A percentile compares a stretch with the other conserved stretches of the same genome.
These are phyloP conservation scores for Acomys russatus DNA, from an alignment of 2,797 vertebrate species.

Conservation along the genomic window DNA sequence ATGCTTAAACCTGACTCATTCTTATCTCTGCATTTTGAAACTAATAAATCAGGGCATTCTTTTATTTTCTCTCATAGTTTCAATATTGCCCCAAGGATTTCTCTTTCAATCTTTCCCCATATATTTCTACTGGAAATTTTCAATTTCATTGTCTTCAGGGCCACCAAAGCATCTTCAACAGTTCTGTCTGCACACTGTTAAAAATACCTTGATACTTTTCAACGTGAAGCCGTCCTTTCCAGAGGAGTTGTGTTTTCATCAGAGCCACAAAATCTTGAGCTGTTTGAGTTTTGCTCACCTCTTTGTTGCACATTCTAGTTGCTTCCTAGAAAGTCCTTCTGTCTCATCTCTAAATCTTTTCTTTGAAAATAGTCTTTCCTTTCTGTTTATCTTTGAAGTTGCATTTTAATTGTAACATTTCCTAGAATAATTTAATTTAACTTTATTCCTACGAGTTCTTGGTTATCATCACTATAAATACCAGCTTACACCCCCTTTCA, in stretches of 20 bases:
- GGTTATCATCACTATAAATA: not conserved
- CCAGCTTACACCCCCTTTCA: no score
- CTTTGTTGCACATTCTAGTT: not conserved
- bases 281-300: not conserved
- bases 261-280: not conserved
- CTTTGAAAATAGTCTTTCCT: not conserved
- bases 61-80: not conserved
- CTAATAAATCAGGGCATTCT: not conserved
- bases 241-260: not conserved
- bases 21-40: not conserved
- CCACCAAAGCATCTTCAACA: not conserved
- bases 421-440: conserved; percentile 39
- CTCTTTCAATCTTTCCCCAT: not conserved
- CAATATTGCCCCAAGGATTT: not conserved
- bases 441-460: conserved; percentile 9
- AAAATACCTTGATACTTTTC: not conserved
- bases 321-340: not conserved
- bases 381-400: not conserved
- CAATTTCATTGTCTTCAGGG: not conserved
- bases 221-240: not conserved
- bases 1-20: not conserved
- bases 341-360: not conserved
- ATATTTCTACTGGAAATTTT: not conserved
- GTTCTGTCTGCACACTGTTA: not conserved
- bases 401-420: not conserved